Base-by-base conservation (phyloP, 1,140 invertebrate genomes). In the Cotesia vestalis region DNA sequence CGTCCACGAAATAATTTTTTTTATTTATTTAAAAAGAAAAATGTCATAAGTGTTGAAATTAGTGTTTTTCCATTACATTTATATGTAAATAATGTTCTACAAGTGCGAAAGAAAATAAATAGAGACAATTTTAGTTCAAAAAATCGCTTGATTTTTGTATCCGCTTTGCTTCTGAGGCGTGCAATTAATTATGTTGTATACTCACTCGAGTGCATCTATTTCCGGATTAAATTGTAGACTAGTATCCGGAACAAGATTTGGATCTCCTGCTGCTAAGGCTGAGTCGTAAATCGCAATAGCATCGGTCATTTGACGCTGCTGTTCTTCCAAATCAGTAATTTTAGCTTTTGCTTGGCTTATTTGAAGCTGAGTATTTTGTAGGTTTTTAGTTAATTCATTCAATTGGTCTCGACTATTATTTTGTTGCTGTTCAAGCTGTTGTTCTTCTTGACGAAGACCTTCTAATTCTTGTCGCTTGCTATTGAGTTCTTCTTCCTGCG, bases 261-360 rank as follows among this genome's bases (percentile, higher is more conserved):
- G 86, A 87, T 96, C 93, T 73, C 91, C 90, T 73, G 89, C 89
- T 40, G 90, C 88, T 64, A 95, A 90, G 4, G 92, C 93, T 51
- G 90, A 87, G 75, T 93, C 92, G 77, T 94, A 93, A 69, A 91
- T 87, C 34, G 89, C 87, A 77, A 94, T 89, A 3, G 92, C 93
- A 81, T 94, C 91, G 62, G 90, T 90, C 87, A 96, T 90, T 80
- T 93, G 91, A 74, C 91, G 87, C 77, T 94, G 91, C 73, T 95
- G 93, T 81, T 97, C 95, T 84, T 96, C 91, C 73, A 97, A 83
- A 83, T 95, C 91, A 36, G 91, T 92, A 27, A 96, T 91, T 86
- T 95, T 94, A 4, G 93, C 91, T 85, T 95, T 95, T n/a, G 93
- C 91, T 93, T 96, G 94, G 85, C 92, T 94, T 75, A 96, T 94